phyloP scores from a whole-genome alignment of 2,888 invertebrate species.

The Rhamphomyia laevipes region DNA sequence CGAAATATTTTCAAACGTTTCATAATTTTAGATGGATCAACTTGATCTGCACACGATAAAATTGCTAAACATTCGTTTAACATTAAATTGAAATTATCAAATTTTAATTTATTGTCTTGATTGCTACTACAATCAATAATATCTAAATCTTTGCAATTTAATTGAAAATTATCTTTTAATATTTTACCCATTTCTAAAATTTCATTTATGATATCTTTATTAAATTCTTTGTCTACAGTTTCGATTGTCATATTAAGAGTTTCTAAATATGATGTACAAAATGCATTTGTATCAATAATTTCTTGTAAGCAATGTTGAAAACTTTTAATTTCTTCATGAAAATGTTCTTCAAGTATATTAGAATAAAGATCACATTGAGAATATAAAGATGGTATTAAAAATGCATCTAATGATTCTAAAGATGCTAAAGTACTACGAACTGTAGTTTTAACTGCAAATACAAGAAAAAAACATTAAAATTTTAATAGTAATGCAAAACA shows the following conservation, averaged over 20 bases:
- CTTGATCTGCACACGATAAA: slow-evolving; percentile 26
- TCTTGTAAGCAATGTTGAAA: slow-evolving; percentile 28
- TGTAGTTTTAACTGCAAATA: slow-evolving; percentile 24
- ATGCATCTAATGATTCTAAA: slow-evolving; percentile 32
- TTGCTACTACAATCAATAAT: slow-evolving; percentile 16
- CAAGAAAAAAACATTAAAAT: too few species aligned
- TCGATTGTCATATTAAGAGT: slow-evolving; percentile 21
- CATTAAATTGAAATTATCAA: slow-evolving; percentile 25
- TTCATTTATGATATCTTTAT: slow-evolving; percentile 21
- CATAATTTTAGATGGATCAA: slow-evolving; percentile 25
- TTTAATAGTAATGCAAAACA: neutral
- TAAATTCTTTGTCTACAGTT: slow-evolving; percentile 19
- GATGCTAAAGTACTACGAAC: slow-evolving; percentile 34
- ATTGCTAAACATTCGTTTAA: slow-evolving; percentile 31
- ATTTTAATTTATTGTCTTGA: slow-evolving; percentile 17
- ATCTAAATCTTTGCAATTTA: slow-evolving; percentile 22
- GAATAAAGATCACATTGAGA: slow-evolving; percentile 21
- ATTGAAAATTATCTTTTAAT: slow-evolving; percentile 27
- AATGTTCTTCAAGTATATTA: slow-evolving; percentile 31
- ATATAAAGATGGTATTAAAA: slow-evolving; percentile 32
- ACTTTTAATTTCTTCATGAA: slow-evolving; percentile 27
- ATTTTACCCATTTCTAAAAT: slow-evolving; percentile 25
- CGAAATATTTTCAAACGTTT: slow-evolving; percentile 34
- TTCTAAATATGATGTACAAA: slow-evolving; percentile 27
- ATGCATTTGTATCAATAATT: slow-evolving; percentile 31